These are phyloP conservation scores for Micoletzkya japonica DNA, from an alignment of 2,888 invertebrate genomes.

Conservation along the genomic window DNA sequence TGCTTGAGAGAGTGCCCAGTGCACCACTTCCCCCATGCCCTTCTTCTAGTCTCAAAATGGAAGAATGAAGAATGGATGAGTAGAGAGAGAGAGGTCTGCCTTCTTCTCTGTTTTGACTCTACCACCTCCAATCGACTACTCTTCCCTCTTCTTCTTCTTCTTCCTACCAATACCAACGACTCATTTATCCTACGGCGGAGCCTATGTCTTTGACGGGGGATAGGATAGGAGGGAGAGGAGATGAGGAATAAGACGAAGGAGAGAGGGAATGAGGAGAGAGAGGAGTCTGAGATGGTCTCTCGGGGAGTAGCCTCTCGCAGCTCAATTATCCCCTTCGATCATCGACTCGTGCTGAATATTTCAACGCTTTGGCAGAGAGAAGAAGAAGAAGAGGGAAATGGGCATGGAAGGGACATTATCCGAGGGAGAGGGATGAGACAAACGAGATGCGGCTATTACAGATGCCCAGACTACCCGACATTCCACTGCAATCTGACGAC, in stretches of 20 bases:
- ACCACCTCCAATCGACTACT: no score
- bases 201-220: neutral
- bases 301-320: no score
- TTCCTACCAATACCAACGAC: no score
- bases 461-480: constrained; percentile 10
- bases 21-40: no score
- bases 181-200: no score
- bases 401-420: neutral
- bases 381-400: neutral
- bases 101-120: no score
- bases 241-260: constrained; percentile 5
- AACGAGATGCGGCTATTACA: neutral
- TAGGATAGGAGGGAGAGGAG: constrained; percentile 1
- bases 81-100: no score
- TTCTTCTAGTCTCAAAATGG: no score
- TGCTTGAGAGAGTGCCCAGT: no score
- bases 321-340: neutral
- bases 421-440: neutral
- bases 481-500: constrained; percentile 2
- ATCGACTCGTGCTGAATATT: neutral
- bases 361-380: neutral
- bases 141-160: no score
- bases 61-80: no score
- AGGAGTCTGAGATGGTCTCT: neutral
- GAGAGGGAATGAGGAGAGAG: neutral